Base-by-base conservation (phyloP, 2,888 invertebrate species). In the Phyllotreta cruciferae region DNA sequence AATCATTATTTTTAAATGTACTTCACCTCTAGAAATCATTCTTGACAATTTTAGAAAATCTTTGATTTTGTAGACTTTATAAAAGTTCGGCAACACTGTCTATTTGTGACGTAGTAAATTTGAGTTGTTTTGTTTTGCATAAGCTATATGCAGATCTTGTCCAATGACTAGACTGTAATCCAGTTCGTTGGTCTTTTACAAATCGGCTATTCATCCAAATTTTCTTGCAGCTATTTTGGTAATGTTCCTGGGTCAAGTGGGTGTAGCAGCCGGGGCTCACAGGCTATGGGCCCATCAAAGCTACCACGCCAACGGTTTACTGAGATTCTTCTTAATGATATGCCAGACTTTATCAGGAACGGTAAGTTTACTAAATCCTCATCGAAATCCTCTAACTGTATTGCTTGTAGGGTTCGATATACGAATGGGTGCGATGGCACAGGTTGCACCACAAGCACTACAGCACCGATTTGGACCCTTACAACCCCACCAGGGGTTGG, bases 261-360 rank as follows among this genome's bases (percentile, higher is more conserved):
- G 96, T 1, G 88, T 93, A 34, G 96, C 96, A 0, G 91, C 93
- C 1, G 98, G 98, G 0, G 92, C 94, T 0, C 98, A 98, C 79
- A 85, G 98, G 68, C 82, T 97, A 38, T 98, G 97, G 97, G 89
- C 96, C 0, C 98, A 98, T 80, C 83, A 85, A 53, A 85, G 92
- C 0, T 98, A 93, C 79, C 87, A 88, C 74, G 97, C 96, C 0
- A 86, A 82, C 62, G 82, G 85, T 3, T 85, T 88, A 1, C 80
- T 96, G 0, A 86, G 89, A 71, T 78, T 93, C n/a, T 82, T 91
- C 14, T 85, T 98, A 0, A 90, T 92, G 85, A 66, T 94, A 3
- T 89, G 89, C 69, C 94, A 98, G 77, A 93, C 94, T 0, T 78
- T 95, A 63, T 90, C 91, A n/a, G 93, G 94, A 68, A 92, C 94